Percentiles rank a stretch among this genome's conserved stretches.
Conservation (phyloP, 2,797 vertebrate species). For the Cryptoblepharus egeriae region DNA sequence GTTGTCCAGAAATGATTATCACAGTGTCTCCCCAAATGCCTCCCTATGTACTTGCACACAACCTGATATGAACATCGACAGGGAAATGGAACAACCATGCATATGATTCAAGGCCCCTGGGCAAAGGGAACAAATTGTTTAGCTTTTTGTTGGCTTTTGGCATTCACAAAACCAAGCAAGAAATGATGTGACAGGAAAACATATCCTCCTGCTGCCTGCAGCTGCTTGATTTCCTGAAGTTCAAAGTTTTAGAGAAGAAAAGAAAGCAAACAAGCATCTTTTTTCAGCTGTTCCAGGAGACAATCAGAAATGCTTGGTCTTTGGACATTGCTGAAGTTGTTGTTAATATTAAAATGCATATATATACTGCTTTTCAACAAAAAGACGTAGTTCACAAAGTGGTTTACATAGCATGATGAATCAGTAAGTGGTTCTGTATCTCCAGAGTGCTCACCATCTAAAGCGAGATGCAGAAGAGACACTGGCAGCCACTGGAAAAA, state of each 20-base stretch:
- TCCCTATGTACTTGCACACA: background rate
- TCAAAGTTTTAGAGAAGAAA: conserved; percentile 26
- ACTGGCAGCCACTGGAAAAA: too few species aligned
- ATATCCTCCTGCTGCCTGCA: conserved; percentile 27
- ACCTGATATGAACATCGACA: background rate
- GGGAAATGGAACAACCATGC: fast-evolving
- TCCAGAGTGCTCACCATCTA: too few species aligned
- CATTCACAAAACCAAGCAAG: conserved; percentile 11
- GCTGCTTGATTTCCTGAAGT: background rate
- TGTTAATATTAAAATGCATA: too few species aligned
- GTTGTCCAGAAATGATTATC: background rate
- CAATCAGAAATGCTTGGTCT: background rate
- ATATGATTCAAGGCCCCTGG: background rate
- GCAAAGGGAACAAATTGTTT: background rate
- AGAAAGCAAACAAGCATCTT: background rate
- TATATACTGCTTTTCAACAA: too few species aligned
- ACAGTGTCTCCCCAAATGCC: background rate
- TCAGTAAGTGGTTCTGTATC: too few species aligned
- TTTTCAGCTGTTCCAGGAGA: background rate
- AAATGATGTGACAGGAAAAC: conserved; percentile 35
- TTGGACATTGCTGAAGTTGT: background rate
- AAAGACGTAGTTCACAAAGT: too few species aligned
- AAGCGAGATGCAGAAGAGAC: too few species aligned
- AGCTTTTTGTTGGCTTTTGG: fast-evolving
- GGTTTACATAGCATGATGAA: too few species aligned